Base-by-base conservation (phyloP, 1,140 invertebrate genomes). In the Hylyphantes graminicola region DNA sequence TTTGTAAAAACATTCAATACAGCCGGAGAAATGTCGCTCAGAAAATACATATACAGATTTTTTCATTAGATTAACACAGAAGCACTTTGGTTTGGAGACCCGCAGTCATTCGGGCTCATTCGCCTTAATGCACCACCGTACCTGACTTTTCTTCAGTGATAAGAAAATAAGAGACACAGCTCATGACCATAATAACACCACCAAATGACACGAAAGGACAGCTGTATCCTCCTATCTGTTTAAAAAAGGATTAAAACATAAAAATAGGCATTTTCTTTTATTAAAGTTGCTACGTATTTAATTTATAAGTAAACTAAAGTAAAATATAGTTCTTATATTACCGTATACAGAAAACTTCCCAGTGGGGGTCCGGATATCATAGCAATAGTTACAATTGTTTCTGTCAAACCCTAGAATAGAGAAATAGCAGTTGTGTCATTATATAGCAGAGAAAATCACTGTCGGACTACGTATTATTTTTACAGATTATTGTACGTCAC, bases 341-440 rank as follows among this genome's bases (percentile, higher is more conserved):
- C 86, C 57, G 83, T 85, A 21, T 86, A 86, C 88, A 90, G 8
- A 89, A 90, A 86, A 90, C 90, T 74, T 89, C 90, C 50, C 88
- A 90, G 86, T 87, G 90, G 51, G n/a, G 86, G 86, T 15, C 86
- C 86, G 3, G 83, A 73, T 21, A 86, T 86, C 86, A 86, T 86
- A 7, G 79, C 86, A 9, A 86, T 59, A 6, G 86, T 86, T 2
- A 86, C 86, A 11, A 86, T 82, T 13, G 84, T 85, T 85, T 86
- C 86, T 21, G 86, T 86, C 35, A 86, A 64, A 11, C 86, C 89
- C 90, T 86, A 21, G 17, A 86, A 78, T 0, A 17, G 3, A 76
- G 21, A 68, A 68, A 3, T 15, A 51, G 17, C 51, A 4, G 35
- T 35, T 35, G 35, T 35, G 35, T 1, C 35, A 35, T 35, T 35